A percentile compares a stretch with the other conserved stretches of the same genome.
Evolutionary conservation across 2,113 vertebrate genomes (phyloP).

Genomic region (Pandion haliaetus): DNA sequence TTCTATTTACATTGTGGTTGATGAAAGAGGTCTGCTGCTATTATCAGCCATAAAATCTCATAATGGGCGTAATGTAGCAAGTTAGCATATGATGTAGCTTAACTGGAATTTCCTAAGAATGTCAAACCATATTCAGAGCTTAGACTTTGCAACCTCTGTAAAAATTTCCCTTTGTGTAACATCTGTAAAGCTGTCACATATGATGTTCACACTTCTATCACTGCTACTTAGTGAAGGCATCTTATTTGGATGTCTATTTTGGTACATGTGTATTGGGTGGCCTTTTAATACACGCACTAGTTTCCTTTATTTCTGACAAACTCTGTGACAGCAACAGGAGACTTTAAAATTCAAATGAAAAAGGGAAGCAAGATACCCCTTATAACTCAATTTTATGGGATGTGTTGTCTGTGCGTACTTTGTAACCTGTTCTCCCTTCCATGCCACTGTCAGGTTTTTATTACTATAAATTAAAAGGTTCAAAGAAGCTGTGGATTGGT

Average conservation of each 20-base stretch:
- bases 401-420: not conserved
- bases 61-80: not conserved
- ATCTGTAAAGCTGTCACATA: not conserved
- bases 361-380: not conserved
- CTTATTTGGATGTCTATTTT: fast-evolving
- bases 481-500: not conserved
- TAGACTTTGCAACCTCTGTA: not conserved
- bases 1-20: not conserved
- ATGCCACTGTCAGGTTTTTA: fast-evolving
- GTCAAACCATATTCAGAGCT: not conserved
- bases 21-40: not conserved
- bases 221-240: not conserved
- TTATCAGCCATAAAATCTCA: not conserved
- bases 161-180: not conserved
- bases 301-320: not conserved
- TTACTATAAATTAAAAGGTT: not conserved
- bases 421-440: not conserved
- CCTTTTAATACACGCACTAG: not conserved
- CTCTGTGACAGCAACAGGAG: not conserved
- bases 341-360: not conserved
- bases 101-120: not conserved
- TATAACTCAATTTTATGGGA: not conserved
- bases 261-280: not conserved
- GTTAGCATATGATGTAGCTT: not conserved
- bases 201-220: not conserved